phyloP scores from a whole-genome alignment of 2,113 vertebrate genomes.

The Varanus salvator region DNA sequence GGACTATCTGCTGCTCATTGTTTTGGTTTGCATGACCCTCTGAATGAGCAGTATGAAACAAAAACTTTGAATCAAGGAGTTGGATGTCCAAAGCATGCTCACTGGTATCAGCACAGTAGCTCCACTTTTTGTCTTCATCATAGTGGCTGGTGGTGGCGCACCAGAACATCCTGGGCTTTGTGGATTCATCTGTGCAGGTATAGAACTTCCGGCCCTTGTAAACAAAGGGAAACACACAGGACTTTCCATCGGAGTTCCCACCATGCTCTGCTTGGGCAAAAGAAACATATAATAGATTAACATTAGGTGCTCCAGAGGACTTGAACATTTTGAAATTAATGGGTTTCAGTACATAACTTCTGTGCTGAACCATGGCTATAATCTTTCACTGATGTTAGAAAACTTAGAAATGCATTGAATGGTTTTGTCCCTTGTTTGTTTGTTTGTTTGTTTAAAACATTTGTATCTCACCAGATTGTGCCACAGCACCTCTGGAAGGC shows the following conservation, averaged over 20 bases:
- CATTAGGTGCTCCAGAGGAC: neutral
- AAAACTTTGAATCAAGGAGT: neutral
- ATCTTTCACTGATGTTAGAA: no score
- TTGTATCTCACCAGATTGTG: no score
- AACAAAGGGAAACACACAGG: constrained; percentile 15
- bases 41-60: neutral
- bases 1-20: neutral
- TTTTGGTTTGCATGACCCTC: neutral
- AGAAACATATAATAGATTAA: neutral
- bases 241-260: constrained; percentile 5
- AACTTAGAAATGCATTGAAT: no score
- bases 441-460: no score
- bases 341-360: no score
- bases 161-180: constrained; percentile 5
- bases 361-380: no score
- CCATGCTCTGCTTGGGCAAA: neutral
- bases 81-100: neutral
- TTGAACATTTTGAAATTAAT: no score
- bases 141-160: constrained; percentile 10
- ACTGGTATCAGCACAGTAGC: constrained; percentile 21
- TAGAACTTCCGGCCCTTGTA: neutral
- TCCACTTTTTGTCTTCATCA: neutral
- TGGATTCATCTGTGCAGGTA: constrained; percentile 5
- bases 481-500: no score
- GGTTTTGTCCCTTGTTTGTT: no score